Percentiles rank a stretch among this genome's conserved stretches.
These are phyloP conservation scores for Phymanthus crucifer DNA, from an alignment of 92 coral and sea anemone genomes.

Conservation along the genomic window DNA sequence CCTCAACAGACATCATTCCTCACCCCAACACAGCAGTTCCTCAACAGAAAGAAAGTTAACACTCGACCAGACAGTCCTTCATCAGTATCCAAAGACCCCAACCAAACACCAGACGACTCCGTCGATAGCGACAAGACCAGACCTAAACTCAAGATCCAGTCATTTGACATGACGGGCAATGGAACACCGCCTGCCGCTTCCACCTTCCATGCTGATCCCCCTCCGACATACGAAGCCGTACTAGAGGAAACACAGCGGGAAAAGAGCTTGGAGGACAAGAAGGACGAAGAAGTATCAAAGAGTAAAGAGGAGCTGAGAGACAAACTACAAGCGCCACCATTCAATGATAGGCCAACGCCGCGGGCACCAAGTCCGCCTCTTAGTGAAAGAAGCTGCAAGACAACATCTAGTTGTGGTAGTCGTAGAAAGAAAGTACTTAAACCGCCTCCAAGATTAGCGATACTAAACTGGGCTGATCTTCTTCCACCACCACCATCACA, in stretches of 20 bases:
- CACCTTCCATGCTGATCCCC: slow-evolving; percentile 80
- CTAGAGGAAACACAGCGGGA: slow-evolving; percentile 76
- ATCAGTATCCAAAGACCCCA: slow-evolving; percentile 52
- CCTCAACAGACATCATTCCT: slow-evolving; percentile 62
- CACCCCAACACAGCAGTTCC: slow-evolving; percentile 49
- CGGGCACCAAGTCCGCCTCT: slow-evolving; percentile 56
- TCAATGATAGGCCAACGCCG: slow-evolving; percentile 9
- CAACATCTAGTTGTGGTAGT: slow-evolving; percentile 72
- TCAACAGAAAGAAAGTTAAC: slow-evolving; percentile 59
- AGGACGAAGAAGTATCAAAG: slow-evolving; percentile 24
- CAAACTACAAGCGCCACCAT: slow-evolving; percentile 19
- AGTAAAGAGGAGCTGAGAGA: slow-evolving; percentile 37
- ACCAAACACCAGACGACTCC: slow-evolving; percentile 68
- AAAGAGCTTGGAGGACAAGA: slow-evolving; percentile 45
- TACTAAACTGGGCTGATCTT: slow-evolving; percentile 97
- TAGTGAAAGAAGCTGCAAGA: slow-evolving; percentile 82
- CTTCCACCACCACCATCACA: slow-evolving; percentile 96
- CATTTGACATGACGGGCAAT: slow-evolving; percentile 83
- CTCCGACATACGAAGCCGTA: slow-evolving; percentile 88
- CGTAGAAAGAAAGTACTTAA: slow-evolving; percentile 80
- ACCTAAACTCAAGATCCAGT: slow-evolving; percentile 83
- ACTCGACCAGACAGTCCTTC: slow-evolving; percentile 44
- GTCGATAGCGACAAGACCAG: slow-evolving; percentile 64
- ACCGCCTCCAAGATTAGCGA: slow-evolving; percentile 92
- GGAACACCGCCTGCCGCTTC: slow-evolving; percentile 54